Conservation (phyloP, 2,113 vertebrate species). For the Etia nguti region DNA sequence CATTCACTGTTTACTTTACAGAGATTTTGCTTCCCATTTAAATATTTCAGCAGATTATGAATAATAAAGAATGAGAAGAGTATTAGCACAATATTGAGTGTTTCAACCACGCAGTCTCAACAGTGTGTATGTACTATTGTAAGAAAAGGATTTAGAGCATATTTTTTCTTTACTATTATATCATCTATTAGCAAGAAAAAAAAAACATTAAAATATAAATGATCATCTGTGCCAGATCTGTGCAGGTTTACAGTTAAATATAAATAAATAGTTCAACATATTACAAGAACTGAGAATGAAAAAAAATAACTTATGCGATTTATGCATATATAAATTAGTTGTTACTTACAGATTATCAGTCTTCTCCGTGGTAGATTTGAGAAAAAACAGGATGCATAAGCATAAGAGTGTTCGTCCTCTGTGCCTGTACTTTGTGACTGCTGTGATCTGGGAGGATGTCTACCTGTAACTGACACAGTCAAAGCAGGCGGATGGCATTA, state of each 20-base stretch:
- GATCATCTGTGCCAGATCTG: background rate
- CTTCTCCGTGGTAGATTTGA: background rate
- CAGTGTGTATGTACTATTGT: background rate
- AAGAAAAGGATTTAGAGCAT: background rate
- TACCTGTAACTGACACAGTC: background rate
- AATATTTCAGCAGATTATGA: background rate
- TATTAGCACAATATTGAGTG: background rate
- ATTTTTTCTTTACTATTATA: background rate
- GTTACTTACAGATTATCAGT: slow-evolving; percentile 6
- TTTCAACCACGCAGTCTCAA: background rate
- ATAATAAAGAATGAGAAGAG: background rate
- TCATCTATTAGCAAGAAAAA: background rate
- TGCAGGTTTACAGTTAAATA: background rate
- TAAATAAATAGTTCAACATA: background rate
- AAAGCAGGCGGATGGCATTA: background rate
- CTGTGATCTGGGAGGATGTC: background rate
- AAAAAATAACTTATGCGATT: background rate
- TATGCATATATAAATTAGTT: background rate
- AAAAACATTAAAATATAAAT: background rate
- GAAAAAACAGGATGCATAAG: background rate
- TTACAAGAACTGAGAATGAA: background rate
- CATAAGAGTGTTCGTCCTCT: background rate
- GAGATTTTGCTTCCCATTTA: slow-evolving; percentile 16
- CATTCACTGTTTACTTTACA: background rate
- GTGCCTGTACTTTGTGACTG: background rate